phyloP scores from a whole-genome alignment of 1,140 invertebrate genomes.

The Ridgeia piscesae region DNA sequence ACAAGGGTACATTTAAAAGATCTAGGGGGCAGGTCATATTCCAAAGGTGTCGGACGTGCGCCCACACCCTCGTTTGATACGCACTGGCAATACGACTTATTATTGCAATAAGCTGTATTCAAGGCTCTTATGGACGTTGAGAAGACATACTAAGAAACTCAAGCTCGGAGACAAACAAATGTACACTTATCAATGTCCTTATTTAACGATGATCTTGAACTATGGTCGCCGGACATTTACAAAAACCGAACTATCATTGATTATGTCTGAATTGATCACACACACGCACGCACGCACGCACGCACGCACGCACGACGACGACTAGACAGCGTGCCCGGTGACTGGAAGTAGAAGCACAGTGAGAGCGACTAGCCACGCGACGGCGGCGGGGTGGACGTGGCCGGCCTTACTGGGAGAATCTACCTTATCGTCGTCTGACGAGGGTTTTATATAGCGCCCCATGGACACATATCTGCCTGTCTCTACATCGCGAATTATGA shows the following conservation, averaged over 20 bases:
- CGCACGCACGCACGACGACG: no score
- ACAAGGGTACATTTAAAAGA: no score
- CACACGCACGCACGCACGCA: no score
- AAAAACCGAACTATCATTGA: no score
- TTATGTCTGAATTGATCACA: no score
- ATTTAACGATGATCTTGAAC: no score
- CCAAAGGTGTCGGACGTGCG: no score
- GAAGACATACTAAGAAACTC: background rate
- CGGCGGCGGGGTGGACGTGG: no score
- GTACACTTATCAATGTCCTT: no score
- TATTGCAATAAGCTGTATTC: background rate
- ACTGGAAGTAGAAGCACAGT: background rate
- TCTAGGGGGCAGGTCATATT: no score
- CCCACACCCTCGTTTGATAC: background rate
- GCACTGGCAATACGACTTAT: background rate
- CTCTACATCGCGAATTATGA: background rate
- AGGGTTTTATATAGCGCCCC: background rate
- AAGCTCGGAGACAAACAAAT: background rate
- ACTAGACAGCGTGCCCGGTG: background rate
- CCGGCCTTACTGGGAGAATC: background rate
- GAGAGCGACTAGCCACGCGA: background rate
- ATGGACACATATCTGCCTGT: constrained; percentile 7
- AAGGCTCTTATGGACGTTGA: background rate
- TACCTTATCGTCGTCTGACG: background rate
- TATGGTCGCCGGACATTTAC: no score